A percentile compares a stretch with the other conserved stretches of the same genome.
Evolutionary conservation across 64 coral and sea anemone species (phyloP).

Genomic region (Stichodactyla mertensii): DNA sequence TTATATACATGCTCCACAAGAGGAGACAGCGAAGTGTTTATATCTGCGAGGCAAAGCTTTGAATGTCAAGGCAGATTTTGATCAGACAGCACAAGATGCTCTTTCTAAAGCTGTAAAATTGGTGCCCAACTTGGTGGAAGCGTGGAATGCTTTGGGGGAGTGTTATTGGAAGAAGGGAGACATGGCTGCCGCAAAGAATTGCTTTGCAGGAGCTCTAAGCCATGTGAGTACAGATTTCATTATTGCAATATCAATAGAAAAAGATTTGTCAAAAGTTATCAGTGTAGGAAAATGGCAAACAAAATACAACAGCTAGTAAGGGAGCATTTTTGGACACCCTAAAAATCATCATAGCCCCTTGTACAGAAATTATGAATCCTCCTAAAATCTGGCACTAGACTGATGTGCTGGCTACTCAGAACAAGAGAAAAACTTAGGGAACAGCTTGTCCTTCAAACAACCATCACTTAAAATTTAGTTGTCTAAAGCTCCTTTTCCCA

Average conservation of each 20-base stretch:
- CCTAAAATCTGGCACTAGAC: too few relatives aligned
- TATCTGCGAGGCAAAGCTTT: conserved; percentile 88
- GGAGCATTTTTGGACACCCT: too few relatives aligned
- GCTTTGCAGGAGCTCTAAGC: conserved; percentile 82
- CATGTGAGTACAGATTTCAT: conserved; percentile 53
- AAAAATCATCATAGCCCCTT: too few relatives aligned
- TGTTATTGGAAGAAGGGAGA: conserved; percentile 98
- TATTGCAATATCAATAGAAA: too few relatives aligned
- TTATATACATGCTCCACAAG: conserved; percentile 63
- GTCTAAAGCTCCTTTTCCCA: too few relatives aligned
- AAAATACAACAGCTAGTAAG: too few relatives aligned
- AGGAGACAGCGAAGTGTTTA: conserved; percentile 80
- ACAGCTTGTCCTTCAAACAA: too few relatives aligned
- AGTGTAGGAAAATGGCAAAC: too few relatives aligned
- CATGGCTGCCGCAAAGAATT: conserved; percentile 85
- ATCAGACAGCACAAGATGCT: conserved; percentile 70
- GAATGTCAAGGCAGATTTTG: conserved; percentile 73
- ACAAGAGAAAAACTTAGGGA: too few relatives aligned
- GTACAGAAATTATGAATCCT: too few relatives aligned
- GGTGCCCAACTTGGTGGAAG: conserved; percentile 83
- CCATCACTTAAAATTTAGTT: too few relatives aligned
- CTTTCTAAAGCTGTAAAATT: conserved; percentile 93
- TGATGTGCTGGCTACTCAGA: too few relatives aligned
- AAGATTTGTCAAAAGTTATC: not conserved
- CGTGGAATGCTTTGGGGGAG: conserved; percentile 95